Evolutionary conservation across 1,140 invertebrate species (phyloP).

Genomic region (silkworm (Bombyx mori)): DNA sequence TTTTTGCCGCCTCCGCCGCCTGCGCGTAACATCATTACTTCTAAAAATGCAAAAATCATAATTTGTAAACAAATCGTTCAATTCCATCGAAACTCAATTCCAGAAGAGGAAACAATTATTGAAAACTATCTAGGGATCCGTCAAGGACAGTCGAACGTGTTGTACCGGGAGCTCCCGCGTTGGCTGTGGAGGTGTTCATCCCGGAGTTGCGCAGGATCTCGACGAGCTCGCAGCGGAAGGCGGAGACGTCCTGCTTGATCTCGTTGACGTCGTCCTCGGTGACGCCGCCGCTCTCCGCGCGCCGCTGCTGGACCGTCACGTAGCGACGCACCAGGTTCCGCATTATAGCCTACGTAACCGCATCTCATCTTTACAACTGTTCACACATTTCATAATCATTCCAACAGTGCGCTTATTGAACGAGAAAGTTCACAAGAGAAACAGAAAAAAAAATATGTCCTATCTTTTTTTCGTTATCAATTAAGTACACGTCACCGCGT

Average conservation of each 20-base stretch:
- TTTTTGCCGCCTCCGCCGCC: slow-evolving; percentile 92
- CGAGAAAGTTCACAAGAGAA: no score
- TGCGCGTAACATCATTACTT: slow-evolving; percentile 12
- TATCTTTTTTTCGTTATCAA: no score
- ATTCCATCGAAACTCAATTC: no score
- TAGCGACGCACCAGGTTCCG: slow-evolving; percentile 94
- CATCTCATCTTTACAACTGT: not conserved
- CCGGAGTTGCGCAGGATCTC: slow-evolving; percentile 95
- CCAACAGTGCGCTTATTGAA: no score
- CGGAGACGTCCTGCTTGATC: slow-evolving; percentile 98
- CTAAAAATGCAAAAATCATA: no score
- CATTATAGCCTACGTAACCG: slow-evolving; percentile 86
- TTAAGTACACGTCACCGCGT: no score
- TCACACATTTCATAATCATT: no score
- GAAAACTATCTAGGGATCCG: not conserved
- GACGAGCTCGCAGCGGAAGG: slow-evolving; percentile 94
- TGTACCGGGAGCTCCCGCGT: slow-evolving; percentile 78
- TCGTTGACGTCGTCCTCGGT: slow-evolving; percentile 99
- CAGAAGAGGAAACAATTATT: not conserved
- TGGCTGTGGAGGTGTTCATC: slow-evolving; percentile 90
- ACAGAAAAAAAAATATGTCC: no score
- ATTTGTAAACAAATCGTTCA: no score
- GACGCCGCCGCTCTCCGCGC: slow-evolving; percentile 95
- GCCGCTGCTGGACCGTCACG: slow-evolving; percentile 95
- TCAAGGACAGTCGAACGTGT: not conserved